Conservation (phyloP, 2,797 vertebrate species). For the Enteromius unitaeniatus region DNA sequence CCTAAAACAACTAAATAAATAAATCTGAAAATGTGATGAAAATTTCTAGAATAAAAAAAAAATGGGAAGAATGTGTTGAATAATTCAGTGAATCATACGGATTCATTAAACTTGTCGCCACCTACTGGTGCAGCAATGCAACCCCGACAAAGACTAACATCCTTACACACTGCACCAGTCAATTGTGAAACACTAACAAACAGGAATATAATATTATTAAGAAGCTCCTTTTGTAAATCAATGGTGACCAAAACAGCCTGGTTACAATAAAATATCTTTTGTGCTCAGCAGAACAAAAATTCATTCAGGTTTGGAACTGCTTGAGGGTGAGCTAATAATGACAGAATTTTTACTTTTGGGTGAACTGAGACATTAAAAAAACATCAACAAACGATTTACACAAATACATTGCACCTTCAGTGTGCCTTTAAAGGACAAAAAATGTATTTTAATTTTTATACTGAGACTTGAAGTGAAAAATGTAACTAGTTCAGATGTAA, state of each 20-base stretch:
- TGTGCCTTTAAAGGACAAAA: not conserved
- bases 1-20: not conserved
- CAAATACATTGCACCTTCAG: not conserved
- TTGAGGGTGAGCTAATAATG: no score
- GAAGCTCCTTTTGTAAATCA: not conserved
- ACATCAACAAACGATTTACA: not conserved
- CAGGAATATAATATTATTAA: not conserved
- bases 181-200: not conserved
- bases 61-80: not conserved
- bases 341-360: no score
- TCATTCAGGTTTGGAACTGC: no score
- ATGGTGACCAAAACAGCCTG: no score
- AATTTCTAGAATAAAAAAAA: not conserved
- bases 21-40: not conserved
- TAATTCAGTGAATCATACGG: constrained; percentile 4
- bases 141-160: not conserved
- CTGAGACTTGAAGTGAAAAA: not conserved
- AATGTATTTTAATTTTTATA: not conserved
- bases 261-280: no score
- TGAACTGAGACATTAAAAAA: no score
- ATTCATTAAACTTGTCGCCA: not conserved
- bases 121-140: not conserved
- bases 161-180: not conserved
- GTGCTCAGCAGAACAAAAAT: no score
- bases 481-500: not conserved